A percentile compares a stretch with the other conserved stretches of the same genome.
Evolutionary conservation across 2,888 invertebrate species (phyloP).

Genomic region (Digitonthophagus gazella): DNA sequence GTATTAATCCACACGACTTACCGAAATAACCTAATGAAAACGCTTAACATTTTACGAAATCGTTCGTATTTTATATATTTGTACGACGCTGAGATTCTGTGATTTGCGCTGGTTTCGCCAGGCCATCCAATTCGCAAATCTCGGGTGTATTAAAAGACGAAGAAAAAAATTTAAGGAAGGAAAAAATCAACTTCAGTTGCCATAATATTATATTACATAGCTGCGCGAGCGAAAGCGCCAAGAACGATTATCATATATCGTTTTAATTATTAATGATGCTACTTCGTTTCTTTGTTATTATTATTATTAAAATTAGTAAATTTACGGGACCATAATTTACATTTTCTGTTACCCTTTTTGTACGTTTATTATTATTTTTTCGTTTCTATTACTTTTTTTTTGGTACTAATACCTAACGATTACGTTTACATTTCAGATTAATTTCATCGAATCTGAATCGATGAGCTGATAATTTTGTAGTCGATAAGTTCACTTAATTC

Average conservation of each 20-base stretch:
- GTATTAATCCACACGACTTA: slow-evolving; percentile 7
- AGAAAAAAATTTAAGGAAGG: background rate
- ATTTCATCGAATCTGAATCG: too few species aligned
- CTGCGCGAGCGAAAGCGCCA: background rate
- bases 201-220: background rate
- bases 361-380: slow-evolving; percentile 3
- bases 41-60: slow-evolving; percentile 37
- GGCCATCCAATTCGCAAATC: slow-evolving; percentile 6
- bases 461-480: too few species aligned
- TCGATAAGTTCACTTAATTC: background rate
- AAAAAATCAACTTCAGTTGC: background rate
- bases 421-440: background rate
- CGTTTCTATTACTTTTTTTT: background rate
- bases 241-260: background rate
- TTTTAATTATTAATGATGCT: background rate
- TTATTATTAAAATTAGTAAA: background rate
- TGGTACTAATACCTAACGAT: slow-evolving; percentile 12
- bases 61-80: slow-evolving; percentile 46
- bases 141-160: slow-evolving; percentile 16
- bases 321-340: background rate
- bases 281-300: background rate
- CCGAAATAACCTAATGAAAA: slow-evolving; percentile 16
- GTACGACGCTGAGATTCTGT: background rate
- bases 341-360: background rate
- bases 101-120: slow-evolving; percentile 6